phyloP scores from a whole-genome alignment of 2,113 vertebrate species.

The Rhizomys pruinosus region DNA sequence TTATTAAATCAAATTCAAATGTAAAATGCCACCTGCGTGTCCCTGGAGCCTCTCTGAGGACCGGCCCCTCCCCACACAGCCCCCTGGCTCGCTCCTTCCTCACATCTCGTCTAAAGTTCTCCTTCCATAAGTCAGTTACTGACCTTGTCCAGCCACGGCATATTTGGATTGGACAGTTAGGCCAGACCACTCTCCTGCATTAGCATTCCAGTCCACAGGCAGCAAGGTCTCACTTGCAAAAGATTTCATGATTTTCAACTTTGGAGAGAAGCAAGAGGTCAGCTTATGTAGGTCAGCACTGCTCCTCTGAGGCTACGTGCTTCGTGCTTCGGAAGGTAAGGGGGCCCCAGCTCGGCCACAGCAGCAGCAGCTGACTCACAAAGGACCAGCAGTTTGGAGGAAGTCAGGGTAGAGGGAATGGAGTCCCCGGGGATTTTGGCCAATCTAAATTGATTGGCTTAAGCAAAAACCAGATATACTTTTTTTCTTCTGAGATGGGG shows the following conservation, averaged over 20 bases:
- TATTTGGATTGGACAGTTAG: conserved; percentile 48
- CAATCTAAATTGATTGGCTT: background rate
- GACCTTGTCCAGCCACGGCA: conserved; percentile 59
- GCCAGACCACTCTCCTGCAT: conserved; percentile 42
- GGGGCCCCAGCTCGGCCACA: accelerated
- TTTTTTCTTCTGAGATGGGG: no score
- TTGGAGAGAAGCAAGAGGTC: conserved; percentile 65
- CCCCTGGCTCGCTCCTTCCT: background rate
- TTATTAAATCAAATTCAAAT: conserved; percentile 41
- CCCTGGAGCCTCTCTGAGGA: background rate
- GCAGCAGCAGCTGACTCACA: background rate
- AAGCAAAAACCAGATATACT: background rate
- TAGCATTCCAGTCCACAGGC: conserved; percentile 71
- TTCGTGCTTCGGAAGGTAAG: conserved; percentile 50
- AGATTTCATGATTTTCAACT: conserved; percentile 62
- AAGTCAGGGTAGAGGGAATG: no score
- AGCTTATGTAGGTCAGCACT: conserved; percentile 52
- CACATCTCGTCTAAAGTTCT: conserved; percentile 36
- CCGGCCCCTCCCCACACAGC: background rate
- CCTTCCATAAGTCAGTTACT: conserved; percentile 41
- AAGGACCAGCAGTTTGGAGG: background rate
- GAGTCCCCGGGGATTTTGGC: background rate
- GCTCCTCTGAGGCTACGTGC: conserved; percentile 24
- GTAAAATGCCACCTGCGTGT: background rate
- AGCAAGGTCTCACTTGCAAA: conserved; percentile 33